Conservation (phyloP, 1,140 invertebrate genomes). For the Cepaea nemoralis region DNA sequence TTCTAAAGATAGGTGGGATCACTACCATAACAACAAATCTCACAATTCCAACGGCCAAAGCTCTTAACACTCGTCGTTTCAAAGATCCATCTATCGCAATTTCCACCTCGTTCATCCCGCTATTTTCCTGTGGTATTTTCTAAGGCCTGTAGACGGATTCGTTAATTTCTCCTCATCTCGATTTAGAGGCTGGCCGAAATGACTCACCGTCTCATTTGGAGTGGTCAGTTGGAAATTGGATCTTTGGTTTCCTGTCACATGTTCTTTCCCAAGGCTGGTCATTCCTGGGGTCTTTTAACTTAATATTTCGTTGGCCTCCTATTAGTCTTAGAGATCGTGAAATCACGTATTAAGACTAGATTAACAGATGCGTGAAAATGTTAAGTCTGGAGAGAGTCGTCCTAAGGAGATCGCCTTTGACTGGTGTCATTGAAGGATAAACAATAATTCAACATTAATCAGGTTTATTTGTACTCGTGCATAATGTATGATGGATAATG, state of each 20-base stretch:
- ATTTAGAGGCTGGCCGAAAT: not conserved
- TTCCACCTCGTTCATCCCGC: not conserved
- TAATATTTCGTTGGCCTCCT: not conserved
- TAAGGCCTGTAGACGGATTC: not conserved
- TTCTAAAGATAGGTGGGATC: too few relatives aligned
- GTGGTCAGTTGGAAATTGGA: slow-evolving; percentile 6
- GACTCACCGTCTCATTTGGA: slow-evolving; percentile 9
- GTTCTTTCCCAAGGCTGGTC: not conserved
- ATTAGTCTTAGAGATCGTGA: not conserved
- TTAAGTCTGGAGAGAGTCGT: too few relatives aligned
- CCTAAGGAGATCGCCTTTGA: too few relatives aligned
- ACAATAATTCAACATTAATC: too few relatives aligned
- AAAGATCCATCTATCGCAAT: too few relatives aligned
- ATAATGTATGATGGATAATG: too few relatives aligned
- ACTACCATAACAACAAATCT: too few relatives aligned
- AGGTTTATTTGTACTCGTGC: too few relatives aligned
- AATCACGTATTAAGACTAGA: not conserved
- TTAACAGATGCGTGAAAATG: too few relatives aligned
- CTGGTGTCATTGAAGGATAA: too few relatives aligned
- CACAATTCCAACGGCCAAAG: too few relatives aligned
- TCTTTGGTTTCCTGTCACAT: slow-evolving; percentile 8
- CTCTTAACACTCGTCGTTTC: too few relatives aligned
- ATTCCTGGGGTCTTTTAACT: not conserved
- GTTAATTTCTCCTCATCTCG: slow-evolving; percentile 4
- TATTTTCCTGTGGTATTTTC: not conserved